Evolutionary conservation across 2,888 invertebrate genomes (phyloP), one percentile per base, ranked within the genome.

Genomic region (Thereva nobilitata): DNA sequence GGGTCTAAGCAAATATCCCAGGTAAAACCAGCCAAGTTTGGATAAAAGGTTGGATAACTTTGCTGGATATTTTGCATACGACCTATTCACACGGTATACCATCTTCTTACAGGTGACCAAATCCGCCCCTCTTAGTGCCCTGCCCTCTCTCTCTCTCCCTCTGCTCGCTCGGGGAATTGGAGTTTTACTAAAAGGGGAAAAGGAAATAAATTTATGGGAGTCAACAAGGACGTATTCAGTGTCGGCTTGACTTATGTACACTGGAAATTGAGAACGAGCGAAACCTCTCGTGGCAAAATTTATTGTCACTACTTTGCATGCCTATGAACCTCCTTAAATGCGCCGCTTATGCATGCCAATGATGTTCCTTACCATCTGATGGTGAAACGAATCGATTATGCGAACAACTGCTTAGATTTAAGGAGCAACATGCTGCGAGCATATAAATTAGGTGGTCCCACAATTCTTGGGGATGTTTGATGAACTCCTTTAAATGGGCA

Each of bases 251-350:
- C 59, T 59, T 59, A 59, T 59, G 59, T 38, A 59, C 59, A 35
- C 45, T 23, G 57, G 37, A 44, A 45, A 57, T 59, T 59, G 59
- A 47, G 38, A 59, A 59, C 45, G 49, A 59, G 59, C 59, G 47
- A 38, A 38, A n/a, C 38, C 12, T 23, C 23, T 23, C 23, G 23
- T 38, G 7, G 49, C 47, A 37, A 10, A 47, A 59, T 59, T 59
- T 59, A 59, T 59, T 47, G 59, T 38, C 59, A 59, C 59, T 59
- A 49, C 59, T 59, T 47, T 59, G 47, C 59, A 47, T 59, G 49
- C 59, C 59, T 49, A 59, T 59, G 59, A 59, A 59, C 47, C 37
- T 59, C 59, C 59, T 59, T 47, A 47, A 59, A 57, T 59, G 49
- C 34, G 59, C 45, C 47, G 10, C 34, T 47, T 47, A 10, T 59